Evolutionary conservation across 2,113 vertebrate species (phyloP).

Genomic region (Heliornis fulica): DNA sequence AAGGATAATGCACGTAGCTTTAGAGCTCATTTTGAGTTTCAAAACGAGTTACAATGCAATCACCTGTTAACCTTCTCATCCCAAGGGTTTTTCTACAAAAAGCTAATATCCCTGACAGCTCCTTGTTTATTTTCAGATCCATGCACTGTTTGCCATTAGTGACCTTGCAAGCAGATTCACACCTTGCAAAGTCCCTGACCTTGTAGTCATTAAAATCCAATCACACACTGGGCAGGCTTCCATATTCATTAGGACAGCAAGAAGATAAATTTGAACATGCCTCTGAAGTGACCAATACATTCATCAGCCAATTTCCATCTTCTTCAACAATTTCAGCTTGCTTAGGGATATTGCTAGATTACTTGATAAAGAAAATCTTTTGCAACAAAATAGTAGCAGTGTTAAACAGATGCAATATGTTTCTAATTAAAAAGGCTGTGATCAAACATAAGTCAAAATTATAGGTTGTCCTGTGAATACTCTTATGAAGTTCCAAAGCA

Average conservation of each 20-base stretch:
- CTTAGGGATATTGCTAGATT: slow-evolving; percentile 68
- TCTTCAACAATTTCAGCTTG: slow-evolving; percentile 66
- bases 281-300: slow-evolving; percentile 74
- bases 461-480: neutral
- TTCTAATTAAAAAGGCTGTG: slow-evolving; percentile 46
- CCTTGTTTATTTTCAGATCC: slow-evolving; percentile 68
- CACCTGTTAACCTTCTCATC: slow-evolving; percentile 65
- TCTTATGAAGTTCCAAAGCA: neutral
- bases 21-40: slow-evolving; percentile 63
- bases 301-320: slow-evolving; percentile 74
- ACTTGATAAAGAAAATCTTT: slow-evolving; percentile 69
- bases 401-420: slow-evolving; percentile 59
- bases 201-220: slow-evolving; percentile 75
- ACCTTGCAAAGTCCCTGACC: slow-evolving; percentile 67
- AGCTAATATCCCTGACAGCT: slow-evolving; percentile 67
- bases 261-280: slow-evolving; percentile 74
- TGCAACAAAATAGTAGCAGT: slow-evolving; percentile 38
- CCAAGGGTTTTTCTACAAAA: slow-evolving; percentile 64
- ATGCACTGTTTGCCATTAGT: slow-evolving; percentile 42
- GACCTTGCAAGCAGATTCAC: slow-evolving; percentile 68
- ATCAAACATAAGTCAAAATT: slow-evolving; percentile 57
- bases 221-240: slow-evolving; percentile 68
- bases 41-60: slow-evolving; percentile 66
- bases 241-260: slow-evolving; percentile 73
- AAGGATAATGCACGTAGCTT: slow-evolving; percentile 44